A percentile compares a stretch with the other conserved stretches of the same genome.
Evolutionary conservation across 1,140 invertebrate species (phyloP).

Genomic region (Paraescarpia echinospica): DNA sequence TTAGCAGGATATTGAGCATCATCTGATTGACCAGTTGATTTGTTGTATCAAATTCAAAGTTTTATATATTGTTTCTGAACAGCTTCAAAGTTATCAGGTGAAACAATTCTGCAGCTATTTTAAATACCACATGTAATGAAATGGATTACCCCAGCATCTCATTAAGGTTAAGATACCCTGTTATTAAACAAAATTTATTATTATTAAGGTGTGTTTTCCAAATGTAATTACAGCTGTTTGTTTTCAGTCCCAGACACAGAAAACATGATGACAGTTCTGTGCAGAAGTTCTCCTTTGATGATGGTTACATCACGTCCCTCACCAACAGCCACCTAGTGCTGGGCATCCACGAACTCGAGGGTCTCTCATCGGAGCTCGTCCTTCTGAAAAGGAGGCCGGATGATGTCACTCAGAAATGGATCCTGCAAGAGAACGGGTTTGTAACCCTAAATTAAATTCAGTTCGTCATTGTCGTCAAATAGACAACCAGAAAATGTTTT

Average conservation of each 20-base stretch:
- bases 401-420: slow-evolving; percentile 53
- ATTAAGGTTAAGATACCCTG: too few relatives aligned
- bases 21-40: too few relatives aligned
- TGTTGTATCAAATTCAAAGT: neutral
- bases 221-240: neutral
- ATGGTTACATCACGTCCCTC: slow-evolving; percentile 50
- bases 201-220: neutral
- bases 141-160: too few relatives aligned
- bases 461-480: too few relatives aligned
- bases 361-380: slow-evolving; percentile 45
- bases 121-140: too few relatives aligned
- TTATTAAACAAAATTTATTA: neutral
- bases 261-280: slow-evolving; percentile 16
- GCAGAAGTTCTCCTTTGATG: slow-evolving; percentile 53
- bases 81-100: too few relatives aligned
- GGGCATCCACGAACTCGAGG: slow-evolving; percentile 43
- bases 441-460: neutral
- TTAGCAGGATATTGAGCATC: too few relatives aligned
- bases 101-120: too few relatives aligned
- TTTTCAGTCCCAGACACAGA: neutral
- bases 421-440: slow-evolving; percentile 51
- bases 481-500: too few relatives aligned
- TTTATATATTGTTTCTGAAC: too few relatives aligned
- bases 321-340: slow-evolving; percentile 48
- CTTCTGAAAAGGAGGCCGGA: slow-evolving; percentile 50